Evolutionary conservation across 2,113 vertebrate species (phyloP).

Genomic region (Ardeotis arabs): DNA sequence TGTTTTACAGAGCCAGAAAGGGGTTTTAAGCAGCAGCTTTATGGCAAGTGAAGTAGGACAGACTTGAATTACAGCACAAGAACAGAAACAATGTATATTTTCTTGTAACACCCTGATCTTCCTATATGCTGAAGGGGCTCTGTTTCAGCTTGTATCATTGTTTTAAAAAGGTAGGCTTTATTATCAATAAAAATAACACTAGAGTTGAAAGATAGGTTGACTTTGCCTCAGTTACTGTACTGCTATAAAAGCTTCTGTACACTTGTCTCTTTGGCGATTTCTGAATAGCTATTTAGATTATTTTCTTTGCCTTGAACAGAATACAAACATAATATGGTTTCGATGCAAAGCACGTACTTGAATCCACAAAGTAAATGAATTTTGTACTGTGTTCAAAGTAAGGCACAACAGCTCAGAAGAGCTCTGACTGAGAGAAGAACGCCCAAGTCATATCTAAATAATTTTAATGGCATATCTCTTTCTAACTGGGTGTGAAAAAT

Average conservation of each 20-base stretch:
- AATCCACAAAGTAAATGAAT: neutral
- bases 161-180: neutral
- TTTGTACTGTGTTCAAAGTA: neutral
- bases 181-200: neutral
- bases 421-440: neutral
- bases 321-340: rapidly evolving
- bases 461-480: neutral
- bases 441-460: neutral
- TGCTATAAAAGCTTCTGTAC: neutral
- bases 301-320: neutral
- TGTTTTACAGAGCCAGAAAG: neutral
- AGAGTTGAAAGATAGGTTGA: neutral
- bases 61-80: neutral
- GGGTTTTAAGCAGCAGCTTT: neutral
- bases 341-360: neutral
- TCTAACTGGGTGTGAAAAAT: neutral
- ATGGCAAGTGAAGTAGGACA: rapidly evolving
- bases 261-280: rapidly evolving
- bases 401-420: neutral
- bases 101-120: neutral
- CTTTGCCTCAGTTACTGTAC: neutral
- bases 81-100: rapidly evolving
- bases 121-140: neutral
- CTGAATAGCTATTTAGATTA: neutral
- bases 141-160: neutral